Conservation (phyloP, 2,113 vertebrate species). For the Aldabrachelys gigantea region DNA sequence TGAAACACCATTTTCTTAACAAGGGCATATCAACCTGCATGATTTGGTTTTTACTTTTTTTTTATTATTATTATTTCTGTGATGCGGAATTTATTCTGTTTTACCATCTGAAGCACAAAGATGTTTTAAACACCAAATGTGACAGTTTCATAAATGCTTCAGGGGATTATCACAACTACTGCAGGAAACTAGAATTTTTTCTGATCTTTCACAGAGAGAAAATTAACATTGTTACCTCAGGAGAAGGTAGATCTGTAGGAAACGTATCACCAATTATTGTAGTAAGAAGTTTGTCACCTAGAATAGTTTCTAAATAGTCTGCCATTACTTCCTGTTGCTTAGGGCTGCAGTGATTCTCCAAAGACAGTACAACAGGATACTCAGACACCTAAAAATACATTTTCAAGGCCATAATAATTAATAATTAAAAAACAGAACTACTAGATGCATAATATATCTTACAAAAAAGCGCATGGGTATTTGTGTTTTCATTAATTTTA, state of each 20-base stretch:
- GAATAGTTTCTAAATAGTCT: conserved; percentile 74
- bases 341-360: conserved; percentile 90
- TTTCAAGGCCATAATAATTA: conserved; percentile 9
- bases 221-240: conserved; percentile 81
- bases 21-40: neutral
- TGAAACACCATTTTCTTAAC: neutral
- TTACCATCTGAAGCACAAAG: neutral
- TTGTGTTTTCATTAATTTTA: neutral
- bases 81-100: neutral
- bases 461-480: rapidly evolving
- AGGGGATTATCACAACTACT: neutral
- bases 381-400: conserved; percentile 81
- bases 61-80: neutral
- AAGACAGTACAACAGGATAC: conserved; percentile 89
- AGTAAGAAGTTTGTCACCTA: conserved; percentile 82
- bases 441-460: neutral
- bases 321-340: conserved; percentile 89
- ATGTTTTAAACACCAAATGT: neutral
- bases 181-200: neutral
- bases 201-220: neutral
- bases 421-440: neutral
- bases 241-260: conserved; percentile 81
- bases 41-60: neutral
- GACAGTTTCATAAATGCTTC: neutral
- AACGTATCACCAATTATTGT: conserved; percentile 62